Conservation (phyloP, 2,888 invertebrate species). For the Drymonia ruficornis region DNA sequence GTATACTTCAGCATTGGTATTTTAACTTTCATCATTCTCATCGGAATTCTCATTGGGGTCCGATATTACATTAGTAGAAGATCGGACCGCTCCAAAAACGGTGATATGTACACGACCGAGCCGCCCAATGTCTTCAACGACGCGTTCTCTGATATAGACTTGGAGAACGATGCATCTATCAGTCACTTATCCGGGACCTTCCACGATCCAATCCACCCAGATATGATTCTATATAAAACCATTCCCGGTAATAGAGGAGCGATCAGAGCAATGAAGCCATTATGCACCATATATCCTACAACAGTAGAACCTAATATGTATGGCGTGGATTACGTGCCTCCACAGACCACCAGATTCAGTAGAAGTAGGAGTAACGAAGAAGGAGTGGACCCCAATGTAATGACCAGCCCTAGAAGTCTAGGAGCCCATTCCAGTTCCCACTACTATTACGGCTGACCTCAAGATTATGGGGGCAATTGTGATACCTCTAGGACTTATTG, state of each 20-base stretch:
- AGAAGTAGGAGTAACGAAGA: conserved; percentile 60
- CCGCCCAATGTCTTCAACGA: conserved; percentile 77
- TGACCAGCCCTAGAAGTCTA: conserved; percentile 75
- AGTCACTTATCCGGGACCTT: conserved; percentile 79
- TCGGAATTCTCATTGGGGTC: conserved; percentile 47
- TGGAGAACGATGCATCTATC: conserved; percentile 67
- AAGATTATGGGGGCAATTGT: conserved; percentile 43
- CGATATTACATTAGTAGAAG: conserved; percentile 59
- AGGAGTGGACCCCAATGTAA: conserved; percentile 55
- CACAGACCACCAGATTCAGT: conserved; percentile 56
- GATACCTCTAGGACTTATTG: conserved; percentile 62
- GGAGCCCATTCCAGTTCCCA: conserved; percentile 68
- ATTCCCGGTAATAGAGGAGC: conserved; percentile 66
- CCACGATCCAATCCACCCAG: conserved; percentile 76
- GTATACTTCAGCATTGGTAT: conserved; percentile 58
- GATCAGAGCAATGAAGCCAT: conserved; percentile 73
- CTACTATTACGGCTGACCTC: conserved; percentile 74
- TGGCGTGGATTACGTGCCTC: conserved; percentile 69
- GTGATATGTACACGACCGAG: conserved; percentile 76
- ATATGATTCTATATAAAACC: conserved; percentile 77
- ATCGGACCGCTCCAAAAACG: conserved; percentile 64
- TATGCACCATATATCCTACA: conserved; percentile 75
- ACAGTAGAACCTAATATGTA: conserved; percentile 72
- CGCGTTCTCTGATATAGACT: conserved; percentile 70
- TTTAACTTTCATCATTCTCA: conserved; percentile 47